Conservation (phyloP, 2,888 invertebrate genomes). For the Lithophane leautieri region DNA sequence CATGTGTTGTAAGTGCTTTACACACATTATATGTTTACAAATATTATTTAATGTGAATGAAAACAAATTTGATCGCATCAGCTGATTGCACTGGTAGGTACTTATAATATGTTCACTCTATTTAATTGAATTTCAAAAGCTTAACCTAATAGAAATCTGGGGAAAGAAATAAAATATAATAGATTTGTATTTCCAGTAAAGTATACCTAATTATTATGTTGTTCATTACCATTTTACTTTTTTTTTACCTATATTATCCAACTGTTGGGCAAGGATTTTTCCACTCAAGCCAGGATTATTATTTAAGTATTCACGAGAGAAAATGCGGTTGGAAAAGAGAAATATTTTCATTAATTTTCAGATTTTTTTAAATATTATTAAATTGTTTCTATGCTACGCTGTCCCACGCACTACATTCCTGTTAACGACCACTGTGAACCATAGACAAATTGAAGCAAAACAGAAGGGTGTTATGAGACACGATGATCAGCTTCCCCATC, state of each 20-base stretch:
- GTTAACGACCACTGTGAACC: neutral
- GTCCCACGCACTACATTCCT: neutral
- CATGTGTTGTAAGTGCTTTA: neutral
- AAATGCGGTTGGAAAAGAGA: neutral
- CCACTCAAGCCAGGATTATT: neutral
- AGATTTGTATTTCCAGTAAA: neutral
- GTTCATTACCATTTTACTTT: neutral
- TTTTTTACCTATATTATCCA: no score
- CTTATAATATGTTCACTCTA: neutral
- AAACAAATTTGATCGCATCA: conserved; percentile 19
- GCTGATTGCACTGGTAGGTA: conserved; percentile 20
- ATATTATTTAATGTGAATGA: neutral
- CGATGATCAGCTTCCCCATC: neutral
- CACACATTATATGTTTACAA: neutral
- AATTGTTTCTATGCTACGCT: neutral
- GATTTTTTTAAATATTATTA: neutral
- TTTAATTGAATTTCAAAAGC: neutral
- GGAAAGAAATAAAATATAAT: neutral
- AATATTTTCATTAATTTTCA: neutral
- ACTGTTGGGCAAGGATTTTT: no score
- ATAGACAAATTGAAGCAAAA: neutral
- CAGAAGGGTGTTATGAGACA: neutral
- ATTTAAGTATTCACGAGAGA: neutral
- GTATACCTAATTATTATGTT: neutral
- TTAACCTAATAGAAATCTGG: no score